Evolutionary conservation across 2,113 vertebrate genomes (phyloP).

Genomic region (Sander vitreus): DNA sequence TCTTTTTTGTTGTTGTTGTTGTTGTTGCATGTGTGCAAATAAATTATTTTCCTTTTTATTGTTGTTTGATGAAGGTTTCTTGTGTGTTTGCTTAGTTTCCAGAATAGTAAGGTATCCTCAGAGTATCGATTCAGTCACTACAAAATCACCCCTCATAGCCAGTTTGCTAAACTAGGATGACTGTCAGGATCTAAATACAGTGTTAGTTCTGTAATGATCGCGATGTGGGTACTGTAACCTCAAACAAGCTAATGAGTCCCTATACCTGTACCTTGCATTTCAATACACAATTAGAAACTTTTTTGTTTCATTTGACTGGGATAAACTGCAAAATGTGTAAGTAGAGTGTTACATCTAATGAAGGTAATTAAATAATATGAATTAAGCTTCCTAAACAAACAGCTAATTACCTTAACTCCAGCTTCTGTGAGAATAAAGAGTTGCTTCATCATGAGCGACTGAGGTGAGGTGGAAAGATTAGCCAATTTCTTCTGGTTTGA

Average conservation of each 20-base stretch:
- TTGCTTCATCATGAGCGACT: constrained; percentile 47
- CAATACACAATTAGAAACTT: not conserved
- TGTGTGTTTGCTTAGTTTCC: constrained; percentile 24
- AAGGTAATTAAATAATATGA: constrained; percentile 80
- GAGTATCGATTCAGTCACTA: constrained; percentile 2
- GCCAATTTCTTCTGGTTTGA: constrained; percentile 50
- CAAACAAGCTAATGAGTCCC: constrained; percentile 21
- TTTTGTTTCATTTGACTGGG: constrained; percentile 33
- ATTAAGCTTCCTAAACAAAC: constrained; percentile 74
- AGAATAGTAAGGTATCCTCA: constrained; percentile 1
- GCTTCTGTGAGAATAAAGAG: constrained; percentile 54
- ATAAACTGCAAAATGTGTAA: constrained; percentile 53
- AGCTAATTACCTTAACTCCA: constrained; percentile 72
- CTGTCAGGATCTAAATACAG: not conserved
- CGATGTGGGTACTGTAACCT: constrained; percentile 8
- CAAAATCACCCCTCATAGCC: not conserved
- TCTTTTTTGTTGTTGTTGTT: not conserved
- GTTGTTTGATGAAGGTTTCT: constrained; percentile 28
- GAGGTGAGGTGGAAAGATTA: constrained; percentile 56
- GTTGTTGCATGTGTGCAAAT: constrained; percentile 43
- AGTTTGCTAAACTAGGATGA: constrained; percentile 11
- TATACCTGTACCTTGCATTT: not conserved
- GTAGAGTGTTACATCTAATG: constrained; percentile 68
- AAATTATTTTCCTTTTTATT: constrained; percentile 51
- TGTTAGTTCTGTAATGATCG: constrained; percentile 17